A percentile compares a stretch with the other conserved stretches of the same genome.
phyloP scores from a whole-genome alignment of 2,888 invertebrate species.

The Chesias legatella region DNA sequence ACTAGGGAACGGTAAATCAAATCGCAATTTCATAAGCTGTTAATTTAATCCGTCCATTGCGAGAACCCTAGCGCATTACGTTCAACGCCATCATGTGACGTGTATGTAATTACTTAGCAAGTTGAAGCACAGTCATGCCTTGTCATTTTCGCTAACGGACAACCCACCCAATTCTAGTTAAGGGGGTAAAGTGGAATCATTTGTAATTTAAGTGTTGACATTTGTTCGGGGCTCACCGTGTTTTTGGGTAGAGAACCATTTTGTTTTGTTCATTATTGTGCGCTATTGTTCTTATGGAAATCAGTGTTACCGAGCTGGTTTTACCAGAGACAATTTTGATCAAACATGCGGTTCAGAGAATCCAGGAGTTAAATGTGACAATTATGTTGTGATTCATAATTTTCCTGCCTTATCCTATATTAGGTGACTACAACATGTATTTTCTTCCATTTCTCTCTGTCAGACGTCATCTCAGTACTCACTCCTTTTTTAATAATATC shows the following conservation, averaged over 20 bases:
- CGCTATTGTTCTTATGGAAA: slow-evolving; percentile 3
- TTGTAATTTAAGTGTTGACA: slow-evolving; percentile 46
- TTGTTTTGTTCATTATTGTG: slow-evolving; percentile 4
- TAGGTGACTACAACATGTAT: no score
- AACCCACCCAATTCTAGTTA: slow-evolving; percentile 31
- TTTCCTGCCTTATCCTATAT: no score
- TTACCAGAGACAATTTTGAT: no score
- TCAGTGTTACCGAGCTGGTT: no score
- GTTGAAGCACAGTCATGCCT: slow-evolving; percentile 69
- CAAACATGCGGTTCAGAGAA: no score
- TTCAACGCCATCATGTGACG: slow-evolving; percentile 58
- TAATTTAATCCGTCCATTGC: slow-evolving; percentile 8
- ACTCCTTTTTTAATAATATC: no score
- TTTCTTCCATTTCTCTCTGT: no score
- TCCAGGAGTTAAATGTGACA: no score
- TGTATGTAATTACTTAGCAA: slow-evolving; percentile 74
- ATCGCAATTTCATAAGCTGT: slow-evolving; percentile 9
- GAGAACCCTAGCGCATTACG: slow-evolving; percentile 37
- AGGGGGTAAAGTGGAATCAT: slow-evolving; percentile 43
- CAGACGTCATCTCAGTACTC: no score
- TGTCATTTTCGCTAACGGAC: slow-evolving; percentile 66
- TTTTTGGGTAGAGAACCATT: slow-evolving; percentile 13
- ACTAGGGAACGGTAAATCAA: no score
- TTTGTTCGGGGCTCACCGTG: slow-evolving; percentile 22
- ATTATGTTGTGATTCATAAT: no score